phyloP scores from a whole-genome alignment of 2,888 invertebrate genomes.

The Onthophagus sagittarius region DNA sequence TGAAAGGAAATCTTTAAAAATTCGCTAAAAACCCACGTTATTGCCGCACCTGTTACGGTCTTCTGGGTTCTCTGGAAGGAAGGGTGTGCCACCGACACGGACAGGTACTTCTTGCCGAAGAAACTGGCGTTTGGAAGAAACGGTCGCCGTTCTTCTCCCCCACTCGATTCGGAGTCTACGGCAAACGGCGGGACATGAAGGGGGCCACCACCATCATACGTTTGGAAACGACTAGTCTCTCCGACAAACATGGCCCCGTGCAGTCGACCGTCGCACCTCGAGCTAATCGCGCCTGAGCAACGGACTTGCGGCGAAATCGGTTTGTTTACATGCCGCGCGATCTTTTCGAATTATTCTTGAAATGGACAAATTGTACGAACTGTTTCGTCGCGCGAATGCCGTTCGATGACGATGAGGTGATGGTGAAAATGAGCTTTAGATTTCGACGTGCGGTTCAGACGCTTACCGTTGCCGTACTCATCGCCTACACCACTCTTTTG shows the following conservation, averaged over 20 bases:
- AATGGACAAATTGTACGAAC: constrained; percentile 25
- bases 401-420: constrained; percentile 39
- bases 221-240: background rate
- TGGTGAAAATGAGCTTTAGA: constrained; percentile 42
- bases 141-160: constrained; percentile 15
- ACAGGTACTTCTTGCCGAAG: background rate
- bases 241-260: constrained; percentile 7
- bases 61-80: background rate
- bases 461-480: constrained; percentile 39
- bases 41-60: background rate
- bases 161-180: background rate
- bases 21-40: background rate
- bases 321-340: constrained; percentile 3
- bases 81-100: background rate
- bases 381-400: constrained; percentile 29
- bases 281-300: background rate
- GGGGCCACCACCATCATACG: background rate
- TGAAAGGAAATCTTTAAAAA: background rate
- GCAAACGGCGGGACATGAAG: constrained; percentile 37
- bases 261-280: constrained; percentile 1
- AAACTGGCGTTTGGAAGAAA: constrained; percentile 8
- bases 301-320: background rate
- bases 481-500: constrained; percentile 43
- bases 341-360: background rate
- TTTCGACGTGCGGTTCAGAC: constrained; percentile 43